Evolutionary conservation across 2,797 vertebrate genomes (phyloP), one percentile per base, ranked within the genome.

Genomic region (Psittacula derbiana): DNA sequence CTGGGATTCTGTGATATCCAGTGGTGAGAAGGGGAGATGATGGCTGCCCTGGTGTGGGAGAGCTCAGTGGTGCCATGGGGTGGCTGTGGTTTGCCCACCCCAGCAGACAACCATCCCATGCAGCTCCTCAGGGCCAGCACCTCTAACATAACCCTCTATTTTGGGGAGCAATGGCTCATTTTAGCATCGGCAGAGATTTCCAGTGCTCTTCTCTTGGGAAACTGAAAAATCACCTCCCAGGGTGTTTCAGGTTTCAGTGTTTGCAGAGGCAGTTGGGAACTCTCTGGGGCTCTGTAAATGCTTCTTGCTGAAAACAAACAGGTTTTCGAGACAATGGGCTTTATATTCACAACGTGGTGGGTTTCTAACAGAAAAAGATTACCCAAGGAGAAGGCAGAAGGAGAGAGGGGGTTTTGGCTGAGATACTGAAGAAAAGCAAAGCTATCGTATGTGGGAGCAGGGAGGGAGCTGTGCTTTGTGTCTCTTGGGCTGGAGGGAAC

Each of bases 51-150:
- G 9, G n/a, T 15, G 24, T 2, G 7, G 47, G 20, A 40, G 27
- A 40, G 49, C 28, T 60, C 2, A 0, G 28, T 9, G 27, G 16
- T 20, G n/a, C n/a, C 0, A 0, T 24, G 36, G 30, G 75, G 36
- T 12, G 75, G 20, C 28, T 1, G 1, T 3, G 38, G 10, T 75
- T 80, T 82, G 4, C 15, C 40, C 61, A 19, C 25, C 28, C 40
- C 17, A 5, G 20, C 53, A n/a, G 41, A 6, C 24, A 30, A 17
- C 24, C n/a, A 25, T 16, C 46, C 19, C 55, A 8, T 3, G 1
- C 0, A 4, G 30, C 18, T 76, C 46, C 64, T 55, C 8, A 2
- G 49, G 46, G n/a, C 38, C 47, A 40, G 60, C 3, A 4, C 36
- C 38, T 43, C 53, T 27, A 18, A 61, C 0, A 0, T 72, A 4